Base-by-base conservation (phyloP, 2,113 vertebrate species). In the Anarrhichthys ocellatus region DNA sequence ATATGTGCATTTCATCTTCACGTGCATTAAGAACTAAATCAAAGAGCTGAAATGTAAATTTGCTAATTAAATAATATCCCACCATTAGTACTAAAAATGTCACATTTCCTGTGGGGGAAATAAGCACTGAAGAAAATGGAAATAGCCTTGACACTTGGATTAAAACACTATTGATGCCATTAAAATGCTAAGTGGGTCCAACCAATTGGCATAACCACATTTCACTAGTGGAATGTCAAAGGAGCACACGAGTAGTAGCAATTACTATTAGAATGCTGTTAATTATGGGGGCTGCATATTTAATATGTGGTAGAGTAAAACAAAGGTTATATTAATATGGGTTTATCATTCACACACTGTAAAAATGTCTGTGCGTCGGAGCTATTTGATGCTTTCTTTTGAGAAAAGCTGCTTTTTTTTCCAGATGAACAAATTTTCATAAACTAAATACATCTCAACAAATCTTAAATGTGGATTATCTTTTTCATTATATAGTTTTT, bases 171-270 rank as follows among this genome's bases (percentile, higher is more conserved):
- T 89, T 92, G 93, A 93, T 93, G 90, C 86, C 84, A 94, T 94
- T 95, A 92, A 92, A 93, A 94, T 93, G 88, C 90, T 92, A 92
- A 93, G 89, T 93, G 89, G 91, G 90, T 89, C 91, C 87, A 82
- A 90, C 87, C 91, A 93, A 93, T 93, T 92, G 92, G 92, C 92
- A 94, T 93, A 92, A 93, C 90, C 91, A 92, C 92, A 93, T 94
- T 94, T 93, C 83, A 93, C 89, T 89, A 80, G 88, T 80, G 86
- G 89, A 91, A 93, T 91, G 93, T 93, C 92, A 93, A 93, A 92
- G 86, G 82, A 92, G 73, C 42, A 86, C 81, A 86, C 76, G 48
- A 92, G 88, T 87, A 88, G 87, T 86, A 89, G 85, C 90, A 93
- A 92, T 94, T 94, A 94, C 94, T 91, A 94, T 91, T 89, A 92